Percentiles rank a stretch among this genome's conserved stretches.
These are phyloP conservation scores for Bedellia somnulentella DNA, from an alignment of 2,888 invertebrate species.

Conservation along the genomic window DNA sequence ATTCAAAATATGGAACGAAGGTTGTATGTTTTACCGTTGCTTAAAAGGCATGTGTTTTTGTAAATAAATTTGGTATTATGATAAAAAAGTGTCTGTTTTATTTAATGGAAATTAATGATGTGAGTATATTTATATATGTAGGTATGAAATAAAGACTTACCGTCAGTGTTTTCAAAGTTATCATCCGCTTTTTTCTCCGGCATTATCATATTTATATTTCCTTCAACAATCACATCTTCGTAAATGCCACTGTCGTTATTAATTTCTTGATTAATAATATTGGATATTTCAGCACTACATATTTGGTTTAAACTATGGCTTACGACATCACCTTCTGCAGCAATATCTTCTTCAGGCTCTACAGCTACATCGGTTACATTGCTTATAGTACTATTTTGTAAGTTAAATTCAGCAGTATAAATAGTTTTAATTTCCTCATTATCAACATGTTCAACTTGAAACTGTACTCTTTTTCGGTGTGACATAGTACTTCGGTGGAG, in stretches of 20 bases:
- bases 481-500: constrained; percentile 26
- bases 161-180: no score
- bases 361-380: constrained; percentile 17
- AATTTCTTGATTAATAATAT: constrained; percentile 20
- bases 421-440: constrained; percentile 58
- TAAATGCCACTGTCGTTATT: constrained; percentile 14
- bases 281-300: constrained; percentile 17
- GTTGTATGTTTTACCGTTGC: no score
- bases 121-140: no score
- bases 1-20: no score
- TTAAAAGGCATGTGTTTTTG: no score
- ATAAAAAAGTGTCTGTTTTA: no score
- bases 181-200: constrained; percentile 13
- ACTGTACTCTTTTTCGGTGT: constrained; percentile 71
- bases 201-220: constrained; percentile 11
- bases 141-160: no score
- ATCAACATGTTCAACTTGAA: constrained; percentile 71
- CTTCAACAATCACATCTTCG: constrained; percentile 17
- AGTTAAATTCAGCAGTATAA: constrained; percentile 48
- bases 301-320: constrained; percentile 27
- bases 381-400: constrained; percentile 28
- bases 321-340: constrained; percentile 39
- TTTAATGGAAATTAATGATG: no score
- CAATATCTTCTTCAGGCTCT: constrained; percentile 28
- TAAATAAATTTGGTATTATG: no score